These are phyloP conservation scores for Eupithecia dodoneata DNA, from an alignment of 2,888 invertebrate genomes.

Conservation along the genomic window DNA sequence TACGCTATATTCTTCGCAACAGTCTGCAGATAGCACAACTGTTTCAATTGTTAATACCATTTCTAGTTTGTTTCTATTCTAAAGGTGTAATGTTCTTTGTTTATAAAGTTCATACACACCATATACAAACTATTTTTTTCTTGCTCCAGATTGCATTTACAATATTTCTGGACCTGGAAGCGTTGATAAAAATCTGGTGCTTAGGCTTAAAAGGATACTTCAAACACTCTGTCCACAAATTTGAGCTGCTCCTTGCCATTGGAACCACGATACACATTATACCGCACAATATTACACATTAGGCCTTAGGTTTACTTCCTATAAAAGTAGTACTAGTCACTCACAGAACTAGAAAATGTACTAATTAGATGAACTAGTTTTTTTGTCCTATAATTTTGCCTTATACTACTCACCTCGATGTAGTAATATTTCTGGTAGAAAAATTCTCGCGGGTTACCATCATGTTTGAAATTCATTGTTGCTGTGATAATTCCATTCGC, in stretches of 20 bases:
- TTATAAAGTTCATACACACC: background rate
- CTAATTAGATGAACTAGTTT: background rate
- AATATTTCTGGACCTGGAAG: slow-evolving; percentile 96
- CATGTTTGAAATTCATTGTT: slow-evolving; percentile 97
- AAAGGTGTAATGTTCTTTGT: background rate
- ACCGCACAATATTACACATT: too few relatives aligned
- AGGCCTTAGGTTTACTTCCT: too few relatives aligned
- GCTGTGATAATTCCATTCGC: slow-evolving; percentile 98
- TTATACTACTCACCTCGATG: slow-evolving; percentile 86
- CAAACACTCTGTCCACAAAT: slow-evolving; percentile 98
- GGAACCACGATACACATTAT: slow-evolving; percentile 98
- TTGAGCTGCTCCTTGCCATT: slow-evolving; percentile 95
- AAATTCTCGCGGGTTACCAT: slow-evolving; percentile 90
- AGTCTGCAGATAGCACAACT: too few relatives aligned
- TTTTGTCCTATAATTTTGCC: background rate
- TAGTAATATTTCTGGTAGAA: slow-evolving; percentile 97
- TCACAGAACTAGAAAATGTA: background rate
- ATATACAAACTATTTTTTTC: background rate
- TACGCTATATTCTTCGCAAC: too few relatives aligned
- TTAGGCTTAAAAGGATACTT: slow-evolving; percentile 97
- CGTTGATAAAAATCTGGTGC: slow-evolving; percentile 98
- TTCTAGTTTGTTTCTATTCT: background rate
- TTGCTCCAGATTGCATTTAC: slow-evolving; percentile 93
- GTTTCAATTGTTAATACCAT: too few relatives aligned
- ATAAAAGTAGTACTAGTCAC: background rate